Evolutionary conservation across 1,140 invertebrate genomes (phyloP).

Genomic region (Thalassaphorura encarpata): DNA sequence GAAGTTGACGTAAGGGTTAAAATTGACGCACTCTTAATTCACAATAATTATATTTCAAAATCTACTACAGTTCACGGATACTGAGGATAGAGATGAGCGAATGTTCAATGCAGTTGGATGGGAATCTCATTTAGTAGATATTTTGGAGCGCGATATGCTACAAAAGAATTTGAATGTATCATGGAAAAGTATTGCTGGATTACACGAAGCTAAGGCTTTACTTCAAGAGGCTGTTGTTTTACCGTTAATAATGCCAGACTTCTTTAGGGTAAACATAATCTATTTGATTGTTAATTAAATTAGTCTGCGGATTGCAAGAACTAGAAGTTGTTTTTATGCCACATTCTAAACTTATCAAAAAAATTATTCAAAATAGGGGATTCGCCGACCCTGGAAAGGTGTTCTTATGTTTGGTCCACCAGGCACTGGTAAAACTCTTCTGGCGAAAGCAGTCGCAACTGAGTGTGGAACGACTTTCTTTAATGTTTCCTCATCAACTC

Average conservation of each 20-base stretch:
- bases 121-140: slow-evolving; percentile 68
- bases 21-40: neutral
- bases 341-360: neutral
- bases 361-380: slow-evolving; percentile 40
- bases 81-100: slow-evolving; percentile 43
- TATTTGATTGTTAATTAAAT: too few species aligned
- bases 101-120: slow-evolving; percentile 62
- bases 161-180: slow-evolving; percentile 50
- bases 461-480: slow-evolving; percentile 67
- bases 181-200: slow-evolving; percentile 54
- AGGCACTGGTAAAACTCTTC: slow-evolving; percentile 53
- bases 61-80: slow-evolving; percentile 1
- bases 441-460: slow-evolving; percentile 59
- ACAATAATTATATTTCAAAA: neutral
- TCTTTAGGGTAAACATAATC: slow-evolving; percentile 45
- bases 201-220: slow-evolving; percentile 54
- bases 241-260: slow-evolving; percentile 56
- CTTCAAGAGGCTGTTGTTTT: slow-evolving; percentile 61
- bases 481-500: slow-evolving; percentile 56
- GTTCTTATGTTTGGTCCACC: slow-evolving; percentile 51
- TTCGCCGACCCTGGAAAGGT: slow-evolving; percentile 50
- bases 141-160: slow-evolving; percentile 54
- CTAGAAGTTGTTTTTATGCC: neutral
- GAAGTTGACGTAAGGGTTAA: slow-evolving; percentile 29
- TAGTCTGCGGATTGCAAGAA: neutral